These are phyloP conservation scores for Phalacrocorax pelagicus DNA, from an alignment of 2,113 vertebrate species.

Conservation along the genomic window DNA sequence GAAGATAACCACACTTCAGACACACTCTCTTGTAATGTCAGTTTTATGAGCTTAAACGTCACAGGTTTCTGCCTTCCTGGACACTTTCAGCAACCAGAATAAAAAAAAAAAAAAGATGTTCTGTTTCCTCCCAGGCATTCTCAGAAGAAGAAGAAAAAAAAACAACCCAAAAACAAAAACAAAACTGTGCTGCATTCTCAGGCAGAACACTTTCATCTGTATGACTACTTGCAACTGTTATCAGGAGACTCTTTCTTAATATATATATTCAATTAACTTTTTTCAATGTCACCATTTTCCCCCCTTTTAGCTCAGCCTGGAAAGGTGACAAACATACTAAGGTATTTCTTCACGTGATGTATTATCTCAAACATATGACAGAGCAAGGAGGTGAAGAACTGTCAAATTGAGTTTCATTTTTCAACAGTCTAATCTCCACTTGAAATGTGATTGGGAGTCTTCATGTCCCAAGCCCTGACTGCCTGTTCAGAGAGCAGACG, in stretches of 20 bases:
- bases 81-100: neutral
- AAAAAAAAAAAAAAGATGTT: neutral
- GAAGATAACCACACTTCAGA: neutral
- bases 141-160: neutral
- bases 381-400: neutral
- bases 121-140: neutral
- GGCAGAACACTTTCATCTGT: neutral
- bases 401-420: neutral
- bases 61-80: slow-evolving; percentile 6
- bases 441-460: neutral
- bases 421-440: neutral
- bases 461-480: neutral
- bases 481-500: neutral
- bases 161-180: neutral
- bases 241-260: neutral
- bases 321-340: neutral
- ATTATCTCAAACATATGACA: neutral
- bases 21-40: neutral
- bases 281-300: neutral
- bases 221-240: neutral
- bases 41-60: neutral
- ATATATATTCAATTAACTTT: neutral
- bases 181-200: neutral
- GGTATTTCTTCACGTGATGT: neutral
- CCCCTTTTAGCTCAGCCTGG: neutral